These are phyloP conservation scores for Pachycephus smyrnensis DNA, from an alignment of 2,888 invertebrate genomes.

Conservation along the genomic window DNA sequence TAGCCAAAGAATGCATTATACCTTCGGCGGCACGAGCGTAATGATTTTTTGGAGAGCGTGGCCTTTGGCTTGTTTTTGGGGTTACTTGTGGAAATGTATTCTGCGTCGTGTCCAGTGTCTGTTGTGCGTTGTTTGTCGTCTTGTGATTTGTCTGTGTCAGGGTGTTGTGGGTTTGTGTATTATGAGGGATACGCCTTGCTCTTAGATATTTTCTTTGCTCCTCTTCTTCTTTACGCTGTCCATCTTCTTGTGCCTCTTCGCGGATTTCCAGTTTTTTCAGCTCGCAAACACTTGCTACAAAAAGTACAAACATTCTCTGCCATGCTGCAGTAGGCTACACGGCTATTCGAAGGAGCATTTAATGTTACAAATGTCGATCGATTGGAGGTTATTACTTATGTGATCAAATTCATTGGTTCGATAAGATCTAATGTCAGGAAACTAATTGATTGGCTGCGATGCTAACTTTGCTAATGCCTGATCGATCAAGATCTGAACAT, in stretches of 20 bases:
- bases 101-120: conserved; percentile 54
- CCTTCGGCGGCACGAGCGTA: conserved; percentile 58
- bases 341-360: conserved; percentile 2
- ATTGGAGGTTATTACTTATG: not conserved
- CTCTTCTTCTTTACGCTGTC: conserved; percentile 50
- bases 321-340: conserved; percentile 53
- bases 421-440: not conserved
- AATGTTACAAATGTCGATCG: conserved; percentile 5
- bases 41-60: conserved; percentile 59
- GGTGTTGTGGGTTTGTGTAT: conserved; percentile 43
- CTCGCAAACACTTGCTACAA: conserved; percentile 65
- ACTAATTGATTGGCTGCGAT: not conserved
- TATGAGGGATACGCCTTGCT: conserved; percentile 53
- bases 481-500: not conserved
- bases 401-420: not conserved
- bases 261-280: conserved; percentile 64
- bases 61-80: conserved; percentile 52
- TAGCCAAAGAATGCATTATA: conserved; percentile 39
- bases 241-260: conserved; percentile 52
- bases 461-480: not conserved
- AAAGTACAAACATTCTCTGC: conserved; percentile 59
- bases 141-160: conserved; percentile 48
- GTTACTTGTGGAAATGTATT: conserved; percentile 58
- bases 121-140: conserved; percentile 54
- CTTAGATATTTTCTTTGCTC: conserved; percentile 56